Base-by-base conservation (phyloP, 2,113 vertebrate genomes). In the Lates calcarifer region DNA sequence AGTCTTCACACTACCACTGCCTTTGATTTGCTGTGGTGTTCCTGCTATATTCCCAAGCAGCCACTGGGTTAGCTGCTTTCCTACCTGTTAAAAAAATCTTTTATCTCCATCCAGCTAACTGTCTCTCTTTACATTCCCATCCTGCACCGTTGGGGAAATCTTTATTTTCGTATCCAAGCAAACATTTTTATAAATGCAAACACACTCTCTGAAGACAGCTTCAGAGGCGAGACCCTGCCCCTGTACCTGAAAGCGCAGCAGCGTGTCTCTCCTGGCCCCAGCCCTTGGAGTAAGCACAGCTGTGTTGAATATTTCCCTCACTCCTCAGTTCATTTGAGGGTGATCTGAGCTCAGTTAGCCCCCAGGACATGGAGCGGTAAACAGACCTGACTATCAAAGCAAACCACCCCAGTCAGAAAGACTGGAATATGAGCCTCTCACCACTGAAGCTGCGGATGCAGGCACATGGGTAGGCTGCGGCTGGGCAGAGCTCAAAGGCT, bases 301-400 rank as follows among this genome's bases (percentile, higher is more conserved):
- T 93, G 91, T 90, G 91, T 90, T 95, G 89, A 95, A 95, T 95
- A 94, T 95, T 94, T 95, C 91, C 92, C 80, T 94, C 89, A 93
- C 90, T 94, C 90, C 65, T 91, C 91, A 92, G 91, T 94, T 94
- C 88, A 94, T 95, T 90, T 93, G 90, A 88, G 88, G 90, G 89
- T 89, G 93, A 93, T 94, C 88, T 87, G 92, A 94, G 94, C 79
- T 61, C 80, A 31, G 88, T 87, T 87, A 86, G 90, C 91, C 92
- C 90, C 86, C 82, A 87, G 93, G 91, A 93, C 90, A 86, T 70
- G 74, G 73, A 88, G 88, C 56, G 39, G 92, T 94, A 94, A 95
- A 95, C 95, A 94, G 93, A 89, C 85, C 79, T 64, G 86, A 90
- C 88, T 94, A 95, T 95, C 95, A 95, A 95, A 95, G 95, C 85